Evolutionary conservation across 2,113 vertebrate genomes (phyloP), one percentile per base, ranked within the genome.

Genomic region (Mesoclemmys tuberculata): DNA sequence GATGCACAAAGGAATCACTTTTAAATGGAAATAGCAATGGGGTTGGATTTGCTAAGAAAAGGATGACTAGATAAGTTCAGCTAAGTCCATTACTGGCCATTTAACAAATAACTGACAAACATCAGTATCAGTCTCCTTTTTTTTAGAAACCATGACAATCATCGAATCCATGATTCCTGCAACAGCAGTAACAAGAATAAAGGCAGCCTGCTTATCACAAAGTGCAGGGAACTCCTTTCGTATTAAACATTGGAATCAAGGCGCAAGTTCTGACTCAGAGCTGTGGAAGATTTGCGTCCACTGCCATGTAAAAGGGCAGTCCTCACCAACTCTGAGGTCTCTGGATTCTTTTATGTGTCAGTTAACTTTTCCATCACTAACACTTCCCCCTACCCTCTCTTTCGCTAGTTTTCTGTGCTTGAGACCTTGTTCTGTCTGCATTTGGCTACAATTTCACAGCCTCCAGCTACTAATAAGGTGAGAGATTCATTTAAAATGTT

Each of bases 401-500:
- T 52, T 16, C 27, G 52, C 13, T 52, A 82, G 14, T 82, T 56
- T 56, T 44, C 52, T 82, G 18, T 16, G 38, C 35, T 29, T 41
- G 38, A 38, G 26, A 71, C 44, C 41, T 84, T 58, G 55, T 52
- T 79, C 24, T 90, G 75, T 81, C 89, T 74, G 68, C 84, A 93
- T 90, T 54, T 89, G 84, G 82, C 94, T 90, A 48, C 52, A 85
- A 90, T 89, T 82, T 89, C 46, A 46, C n/a, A 0, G 2, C 48
- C 38, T 94, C 48, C 49, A 94, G 93, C 82, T 92, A 90, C 52
- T 64, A 84, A 84, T 56, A 93, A 82, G 1, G 92, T 84, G 87
- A 85, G 48, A 96, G 61, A 85, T 89, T 85, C 84, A 82, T 92
- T 96, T 95, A 56, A 96, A 97, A 93, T 29, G 38, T 10, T 84